Conservation (phyloP, 2,113 vertebrate species). For the Clupea harengus region DNA sequence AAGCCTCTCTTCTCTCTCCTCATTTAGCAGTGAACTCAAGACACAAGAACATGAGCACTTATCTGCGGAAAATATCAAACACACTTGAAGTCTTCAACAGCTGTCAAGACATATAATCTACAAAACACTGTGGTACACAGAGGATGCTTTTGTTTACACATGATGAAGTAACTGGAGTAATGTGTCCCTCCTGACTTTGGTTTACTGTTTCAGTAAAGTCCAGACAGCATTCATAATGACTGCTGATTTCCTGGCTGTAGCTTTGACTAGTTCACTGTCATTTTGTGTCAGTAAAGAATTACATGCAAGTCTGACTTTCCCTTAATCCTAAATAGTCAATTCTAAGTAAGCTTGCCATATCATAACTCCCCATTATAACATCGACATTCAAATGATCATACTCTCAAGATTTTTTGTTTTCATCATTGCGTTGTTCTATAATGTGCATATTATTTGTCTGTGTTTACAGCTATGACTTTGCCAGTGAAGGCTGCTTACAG, state of each 20-base stretch:
- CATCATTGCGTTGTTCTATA: background rate
- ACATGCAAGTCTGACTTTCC: background rate
- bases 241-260: background rate
- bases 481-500: background rate
- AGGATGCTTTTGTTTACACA: background rate
- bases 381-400: too few relatives aligned
- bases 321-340: background rate
- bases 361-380: background rate
- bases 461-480: background rate
- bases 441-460: background rate
- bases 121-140: background rate
- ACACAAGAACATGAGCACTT: background rate
- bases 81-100: background rate
- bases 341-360: background rate
- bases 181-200: background rate
- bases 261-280: background rate
- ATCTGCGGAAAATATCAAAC: background rate
- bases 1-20: background rate
- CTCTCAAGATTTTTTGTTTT: too few relatives aligned
- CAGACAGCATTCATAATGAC: background rate
- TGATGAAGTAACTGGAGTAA: background rate
- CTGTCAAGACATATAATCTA: background rate
- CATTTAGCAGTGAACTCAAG: background rate
- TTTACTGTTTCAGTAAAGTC: background rate
- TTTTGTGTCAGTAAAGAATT: background rate